Conservation (phyloP, 2,888 invertebrate species). For the Cerastoderma edule region DNA sequence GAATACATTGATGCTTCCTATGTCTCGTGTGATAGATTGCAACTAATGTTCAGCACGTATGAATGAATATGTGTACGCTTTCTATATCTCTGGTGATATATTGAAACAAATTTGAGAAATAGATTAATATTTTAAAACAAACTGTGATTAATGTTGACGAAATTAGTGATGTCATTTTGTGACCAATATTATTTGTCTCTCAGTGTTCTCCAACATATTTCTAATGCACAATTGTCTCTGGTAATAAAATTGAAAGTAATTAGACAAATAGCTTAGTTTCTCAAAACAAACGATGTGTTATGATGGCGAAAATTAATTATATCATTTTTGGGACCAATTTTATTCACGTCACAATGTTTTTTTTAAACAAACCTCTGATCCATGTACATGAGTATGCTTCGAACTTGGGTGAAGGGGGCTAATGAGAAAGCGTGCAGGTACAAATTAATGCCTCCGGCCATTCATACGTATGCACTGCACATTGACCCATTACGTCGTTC, state of each 20-base stretch:
- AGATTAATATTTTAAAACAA: no score
- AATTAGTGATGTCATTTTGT: no score
- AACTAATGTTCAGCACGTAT: no score
- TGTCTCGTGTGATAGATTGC: no score
- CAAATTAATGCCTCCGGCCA: neutral
- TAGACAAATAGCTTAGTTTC: neutral
- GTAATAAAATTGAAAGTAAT: neutral
- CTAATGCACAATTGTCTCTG: neutral
- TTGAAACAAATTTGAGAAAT: no score
- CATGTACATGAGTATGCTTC: neutral
- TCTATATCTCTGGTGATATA: no score
- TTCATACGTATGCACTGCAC: constrained; percentile 13
- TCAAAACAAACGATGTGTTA: neutral
- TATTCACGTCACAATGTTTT: neutral
- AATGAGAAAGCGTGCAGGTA: neutral
- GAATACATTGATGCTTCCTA: no score
- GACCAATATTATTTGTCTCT: no score
- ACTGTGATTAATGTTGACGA: no score
- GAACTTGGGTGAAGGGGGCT: neutral
- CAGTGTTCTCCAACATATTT: no score
- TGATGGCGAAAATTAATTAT: neutral
- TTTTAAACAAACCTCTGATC: neutral
- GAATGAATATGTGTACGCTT: no score
- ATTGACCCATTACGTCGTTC: neutral
- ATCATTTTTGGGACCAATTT: neutral